These are phyloP conservation scores for Serinus canaria DNA, from an alignment of 2,113 vertebrate genomes.

Conservation along the genomic window DNA sequence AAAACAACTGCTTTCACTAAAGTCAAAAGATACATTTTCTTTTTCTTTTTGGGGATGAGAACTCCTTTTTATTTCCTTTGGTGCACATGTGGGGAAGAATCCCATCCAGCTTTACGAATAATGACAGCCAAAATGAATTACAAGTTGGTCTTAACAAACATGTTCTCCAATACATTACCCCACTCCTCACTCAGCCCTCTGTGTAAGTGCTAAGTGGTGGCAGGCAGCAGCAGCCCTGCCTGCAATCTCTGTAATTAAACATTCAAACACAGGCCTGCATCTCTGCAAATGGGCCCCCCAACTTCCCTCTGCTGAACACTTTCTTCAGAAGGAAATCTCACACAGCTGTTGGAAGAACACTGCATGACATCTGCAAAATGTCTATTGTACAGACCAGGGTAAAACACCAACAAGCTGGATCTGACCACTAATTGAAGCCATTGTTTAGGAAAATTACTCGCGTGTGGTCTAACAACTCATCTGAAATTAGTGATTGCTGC, in stretches of 20 bases:
- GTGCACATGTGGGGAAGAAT: not conserved
- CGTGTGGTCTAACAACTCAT: conserved; percentile 68
- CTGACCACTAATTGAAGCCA: conserved; percentile 70
- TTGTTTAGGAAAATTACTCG: conserved; percentile 69
- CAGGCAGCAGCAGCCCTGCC: conserved; percentile 51
- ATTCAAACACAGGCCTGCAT: conserved; percentile 55
- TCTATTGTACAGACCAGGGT: conserved; percentile 63
- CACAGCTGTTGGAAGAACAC: conserved; percentile 63
- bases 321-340: conserved; percentile 69
- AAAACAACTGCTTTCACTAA: not conserved
- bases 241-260: conserved; percentile 63
- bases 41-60: not conserved
- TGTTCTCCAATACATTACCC: conserved; percentile 49
- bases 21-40: not conserved
- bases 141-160: conserved; percentile 58
- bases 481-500: conserved; percentile 67
- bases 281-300: conserved; percentile 57
- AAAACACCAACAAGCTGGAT: conserved; percentile 69
- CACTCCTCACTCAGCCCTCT: conserved; percentile 33
- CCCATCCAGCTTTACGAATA: conserved; percentile 29
- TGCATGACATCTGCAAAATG: conserved; percentile 65
- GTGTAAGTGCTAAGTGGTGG: conserved; percentile 56
- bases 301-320: conserved; percentile 58
- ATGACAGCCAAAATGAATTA: conserved; percentile 50
- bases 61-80: not conserved